phyloP scores from a whole-genome alignment of 2,888 invertebrate species.

The Sylvicola fuscatus region DNA sequence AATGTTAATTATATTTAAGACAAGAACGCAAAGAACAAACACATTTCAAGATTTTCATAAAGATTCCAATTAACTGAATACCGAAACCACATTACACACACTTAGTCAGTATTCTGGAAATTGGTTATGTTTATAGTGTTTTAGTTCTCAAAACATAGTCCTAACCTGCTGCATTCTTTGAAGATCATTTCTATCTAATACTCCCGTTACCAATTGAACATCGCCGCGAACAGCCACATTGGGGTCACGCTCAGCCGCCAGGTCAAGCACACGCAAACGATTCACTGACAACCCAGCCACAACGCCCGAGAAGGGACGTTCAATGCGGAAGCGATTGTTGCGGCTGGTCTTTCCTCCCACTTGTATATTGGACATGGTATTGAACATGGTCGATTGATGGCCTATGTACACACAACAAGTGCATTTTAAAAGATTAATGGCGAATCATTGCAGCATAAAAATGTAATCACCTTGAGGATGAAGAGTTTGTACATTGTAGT shows the following conservation, averaged over 20 bases:
- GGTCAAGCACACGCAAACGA: slow-evolving; percentile 62
- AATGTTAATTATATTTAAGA: no score
- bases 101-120: no score
- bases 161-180: slow-evolving; percentile 76
- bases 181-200: slow-evolving; percentile 53
- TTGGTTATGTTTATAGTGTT: no score
- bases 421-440: not conserved
- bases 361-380: slow-evolving; percentile 74
- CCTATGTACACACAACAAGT: slow-evolving; percentile 36
- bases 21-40: no score
- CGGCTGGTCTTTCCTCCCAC: slow-evolving; percentile 54
- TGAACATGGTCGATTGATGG: slow-evolving; percentile 69
- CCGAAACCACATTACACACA: no score
- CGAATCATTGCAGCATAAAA: not conserved
- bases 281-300: slow-evolving; percentile 80
- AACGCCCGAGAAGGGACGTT: slow-evolving; percentile 68
- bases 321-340: slow-evolving; percentile 40
- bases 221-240: slow-evolving; percentile 62
- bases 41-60: no score
- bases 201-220: slow-evolving; percentile 54
- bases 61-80: no score
- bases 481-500: slow-evolving; percentile 65
- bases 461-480: slow-evolving; percentile 53
- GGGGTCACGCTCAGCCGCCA: slow-evolving; percentile 65
- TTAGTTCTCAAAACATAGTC: slow-evolving; percentile 7